Conservation (phyloP, 2,113 vertebrate genomes). For the Apodemus speciosus region DNA sequence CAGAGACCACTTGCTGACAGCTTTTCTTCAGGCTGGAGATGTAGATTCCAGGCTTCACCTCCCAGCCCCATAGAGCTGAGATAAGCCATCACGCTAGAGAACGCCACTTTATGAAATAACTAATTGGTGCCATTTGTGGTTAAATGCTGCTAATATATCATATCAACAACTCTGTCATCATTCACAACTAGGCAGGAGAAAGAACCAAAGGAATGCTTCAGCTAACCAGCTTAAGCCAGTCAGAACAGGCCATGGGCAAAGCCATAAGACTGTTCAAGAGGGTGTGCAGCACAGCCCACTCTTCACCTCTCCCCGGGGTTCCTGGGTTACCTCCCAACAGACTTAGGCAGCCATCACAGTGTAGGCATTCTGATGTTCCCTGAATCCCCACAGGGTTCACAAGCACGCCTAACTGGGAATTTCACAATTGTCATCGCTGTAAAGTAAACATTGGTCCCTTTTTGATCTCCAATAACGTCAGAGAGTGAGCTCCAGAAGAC, state of each 20-base stretch:
- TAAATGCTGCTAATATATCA: slow-evolving; percentile 45
- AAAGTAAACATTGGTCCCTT: neutral
- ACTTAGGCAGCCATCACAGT: neutral
- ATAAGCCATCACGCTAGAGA: neutral
- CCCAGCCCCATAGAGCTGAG: neutral
- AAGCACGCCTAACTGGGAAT: neutral
- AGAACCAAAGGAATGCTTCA: slow-evolving; percentile 15
- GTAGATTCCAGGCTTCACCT: neutral
- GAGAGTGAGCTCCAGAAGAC: neutral
- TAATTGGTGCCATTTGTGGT: slow-evolving; percentile 66
- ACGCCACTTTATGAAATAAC: neutral
- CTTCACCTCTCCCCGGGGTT: neutral
- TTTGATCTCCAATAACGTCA: neutral
- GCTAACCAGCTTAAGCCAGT: slow-evolving; percentile 33
- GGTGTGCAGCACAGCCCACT: neutral
- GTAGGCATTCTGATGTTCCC: neutral
- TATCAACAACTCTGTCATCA: slow-evolving; percentile 54
- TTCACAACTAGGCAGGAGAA: slow-evolving; percentile 22
- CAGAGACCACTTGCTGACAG: slow-evolving; percentile 55
- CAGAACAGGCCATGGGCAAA: slow-evolving; percentile 4
- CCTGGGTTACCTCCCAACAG: neutral
- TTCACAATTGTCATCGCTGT: neutral
- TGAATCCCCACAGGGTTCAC: neutral
- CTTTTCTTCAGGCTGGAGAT: slow-evolving; percentile 53
- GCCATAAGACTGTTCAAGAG: neutral